Evolutionary conservation across 2,888 invertebrate genomes (phyloP).

Genomic region (Eupithecia abbreviata): DNA sequence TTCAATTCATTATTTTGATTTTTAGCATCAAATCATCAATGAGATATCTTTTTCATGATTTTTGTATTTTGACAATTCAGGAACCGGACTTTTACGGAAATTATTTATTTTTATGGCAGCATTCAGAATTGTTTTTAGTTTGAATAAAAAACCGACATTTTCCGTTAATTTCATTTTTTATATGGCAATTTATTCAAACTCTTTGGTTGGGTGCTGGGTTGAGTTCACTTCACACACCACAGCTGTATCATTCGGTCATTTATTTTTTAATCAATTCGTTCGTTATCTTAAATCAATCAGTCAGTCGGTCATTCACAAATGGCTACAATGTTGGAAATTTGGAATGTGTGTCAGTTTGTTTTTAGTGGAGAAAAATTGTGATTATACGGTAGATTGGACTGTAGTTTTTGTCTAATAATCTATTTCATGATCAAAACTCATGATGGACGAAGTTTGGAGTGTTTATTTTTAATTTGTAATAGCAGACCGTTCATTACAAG

Average conservation of each 20-base stretch:
- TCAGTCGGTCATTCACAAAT: slow-evolving; percentile 48
- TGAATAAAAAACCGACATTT: background rate
- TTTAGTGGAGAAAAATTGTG: slow-evolving; percentile 33
- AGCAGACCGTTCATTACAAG: background rate
- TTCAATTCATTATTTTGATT: background rate
- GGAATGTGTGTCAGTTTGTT: slow-evolving; percentile 45
- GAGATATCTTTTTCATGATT: background rate
- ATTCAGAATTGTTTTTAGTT: background rate
- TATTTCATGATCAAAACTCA: slow-evolving; percentile 2
- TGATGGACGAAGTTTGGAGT: slow-evolving; percentile 25
- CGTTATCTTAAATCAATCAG: background rate
- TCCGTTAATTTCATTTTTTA: background rate
- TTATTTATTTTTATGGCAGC: background rate
- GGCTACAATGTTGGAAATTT: slow-evolving; percentile 46
- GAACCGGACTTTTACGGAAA: slow-evolving; percentile 34
- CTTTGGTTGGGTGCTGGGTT: too few relatives aligned
- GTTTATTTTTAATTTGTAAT: slow-evolving; percentile 6
- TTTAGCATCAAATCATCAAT: background rate
- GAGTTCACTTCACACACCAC: too few relatives aligned
- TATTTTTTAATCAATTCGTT: too few relatives aligned
- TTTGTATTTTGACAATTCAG: background rate
- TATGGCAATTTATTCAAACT: too few relatives aligned
- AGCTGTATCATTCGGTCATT: too few relatives aligned
- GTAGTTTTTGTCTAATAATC: background rate
- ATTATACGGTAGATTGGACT: slow-evolving; percentile 18